Evolutionary conservation across 2,797 vertebrate genomes (phyloP).

Genomic region (Acomys russatus): DNA sequence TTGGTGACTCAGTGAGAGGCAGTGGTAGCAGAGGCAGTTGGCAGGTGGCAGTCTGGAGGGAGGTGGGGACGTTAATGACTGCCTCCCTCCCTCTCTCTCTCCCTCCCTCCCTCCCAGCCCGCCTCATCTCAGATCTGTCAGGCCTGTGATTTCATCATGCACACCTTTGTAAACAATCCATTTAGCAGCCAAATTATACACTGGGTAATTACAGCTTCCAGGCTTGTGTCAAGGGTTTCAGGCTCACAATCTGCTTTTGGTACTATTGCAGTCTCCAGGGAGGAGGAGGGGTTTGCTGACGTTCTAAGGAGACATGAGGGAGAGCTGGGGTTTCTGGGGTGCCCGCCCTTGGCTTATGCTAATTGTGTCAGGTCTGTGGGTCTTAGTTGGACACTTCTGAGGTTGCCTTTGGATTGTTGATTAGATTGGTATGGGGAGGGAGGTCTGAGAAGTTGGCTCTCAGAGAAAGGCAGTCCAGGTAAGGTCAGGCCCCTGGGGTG

Average conservation of each 20-base stretch:
- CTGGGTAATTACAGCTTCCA: conserved; percentile 78
- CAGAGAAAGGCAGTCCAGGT: not conserved
- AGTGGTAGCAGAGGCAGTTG: not conserved
- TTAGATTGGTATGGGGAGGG: not conserved
- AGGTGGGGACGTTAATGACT: conserved; percentile 4
- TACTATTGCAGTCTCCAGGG: not conserved
- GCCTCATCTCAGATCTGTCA: conserved; percentile 10
- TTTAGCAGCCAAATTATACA: conserved; percentile 69
- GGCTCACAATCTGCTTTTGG: conserved; percentile 48
- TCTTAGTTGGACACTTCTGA: conserved; percentile 52
- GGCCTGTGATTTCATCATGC: conserved; percentile 64
- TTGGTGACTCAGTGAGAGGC: not conserved
- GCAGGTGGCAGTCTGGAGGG: not conserved
- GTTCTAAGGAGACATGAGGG: not conserved
- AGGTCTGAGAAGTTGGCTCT: not conserved
- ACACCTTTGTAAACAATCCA: conserved; percentile 76
- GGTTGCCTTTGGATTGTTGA: conserved; percentile 56
- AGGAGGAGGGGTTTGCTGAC: too few relatives aligned
- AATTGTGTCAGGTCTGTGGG: not conserved
- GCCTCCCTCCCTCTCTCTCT: not conserved
- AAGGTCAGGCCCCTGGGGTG: not conserved
- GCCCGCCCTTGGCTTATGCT: not conserved
- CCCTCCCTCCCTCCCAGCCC: not conserved
- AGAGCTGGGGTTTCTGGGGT: not conserved
- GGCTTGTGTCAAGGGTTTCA: conserved; percentile 70